Evolutionary conservation across 2,113 vertebrate species (phyloP), one percentile per base, ranked within the genome.

Genomic region (Apteryx mantelli): DNA sequence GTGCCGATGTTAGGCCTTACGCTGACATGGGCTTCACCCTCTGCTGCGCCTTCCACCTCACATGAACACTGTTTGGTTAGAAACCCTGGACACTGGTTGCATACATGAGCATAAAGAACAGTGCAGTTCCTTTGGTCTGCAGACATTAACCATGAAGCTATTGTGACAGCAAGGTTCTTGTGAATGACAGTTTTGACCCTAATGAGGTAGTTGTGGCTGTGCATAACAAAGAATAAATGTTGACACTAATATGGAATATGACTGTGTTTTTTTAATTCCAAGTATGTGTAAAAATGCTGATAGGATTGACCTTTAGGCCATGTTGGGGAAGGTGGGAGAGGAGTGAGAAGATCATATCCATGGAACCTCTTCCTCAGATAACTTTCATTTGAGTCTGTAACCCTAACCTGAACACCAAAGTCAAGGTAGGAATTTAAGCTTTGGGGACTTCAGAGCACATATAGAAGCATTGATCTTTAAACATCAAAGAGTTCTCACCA

Each of bases 41-140:
- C 53, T 3, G 1, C 40, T 55, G 0, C 36, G 14, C 71, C 13
- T 85, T 66, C 24, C 4, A 53, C 26, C 13, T 86, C 36, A 9
- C 5, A 2, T 17, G 10, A 68, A 3, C 1, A 2, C 17, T 68
- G 9, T 25, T 88, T 74, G 34, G 4, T 4, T 58, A 5, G 40
- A 20, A 6, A 63, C 9, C 9, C 5, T 2, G 1, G 17, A 50
- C n/a, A 19, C 58, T 56, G 5, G 0, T 58, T 56, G 16, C 26
- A 12, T 4, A 34, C 13, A n/a, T 38, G 25, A 65, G 42, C 42
- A 4, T 9, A 8, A 69, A 63, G 7, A 90, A 24, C 9, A n/a
- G 10, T 25, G 5, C 28, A 40, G 46, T 63, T 75, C 11, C 28
- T 44, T 73, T 44, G 6, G 11, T 56, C 28, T 74, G 38, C 22